Percentiles rank a stretch among this genome's conserved stretches.
Evolutionary conservation across 2,888 invertebrate species (phyloP).

Genomic region (Sarcophaga rosellei): DNA sequence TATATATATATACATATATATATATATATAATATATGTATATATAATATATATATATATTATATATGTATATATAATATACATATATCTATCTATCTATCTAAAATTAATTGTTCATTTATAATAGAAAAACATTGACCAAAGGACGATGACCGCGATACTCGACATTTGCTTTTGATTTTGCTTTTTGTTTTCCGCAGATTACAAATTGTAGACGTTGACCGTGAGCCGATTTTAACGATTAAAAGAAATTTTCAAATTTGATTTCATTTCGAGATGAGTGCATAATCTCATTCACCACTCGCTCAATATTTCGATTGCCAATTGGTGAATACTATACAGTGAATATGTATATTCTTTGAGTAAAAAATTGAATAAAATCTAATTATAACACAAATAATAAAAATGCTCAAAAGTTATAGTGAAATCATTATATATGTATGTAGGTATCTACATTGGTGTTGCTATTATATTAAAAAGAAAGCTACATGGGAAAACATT

Average conservation of each 20-base stretch:
- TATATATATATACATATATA: no score
- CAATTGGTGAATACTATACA: slow-evolving; percentile 34
- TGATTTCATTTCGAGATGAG: slow-evolving; percentile 55
- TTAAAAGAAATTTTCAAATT: slow-evolving; percentile 71
- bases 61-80: not conserved
- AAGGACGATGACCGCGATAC: slow-evolving; percentile 59
- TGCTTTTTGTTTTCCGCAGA: slow-evolving; percentile 52
- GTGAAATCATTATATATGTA: slow-evolving; percentile 70
- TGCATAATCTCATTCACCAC: not conserved
- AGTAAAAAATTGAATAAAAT: slow-evolving; percentile 50
- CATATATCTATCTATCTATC: not conserved
- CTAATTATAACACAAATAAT: slow-evolving; percentile 69
- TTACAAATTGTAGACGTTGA: slow-evolving; percentile 72
- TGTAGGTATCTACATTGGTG: not conserved
- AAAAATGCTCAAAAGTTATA: slow-evolving; percentile 75
- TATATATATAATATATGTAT: not conserved
- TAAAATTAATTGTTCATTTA: not conserved
- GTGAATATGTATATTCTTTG: slow-evolving; percentile 56
- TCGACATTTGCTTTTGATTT: slow-evolving; percentile 49
- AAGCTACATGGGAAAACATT: not conserved
- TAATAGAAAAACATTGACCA: slow-evolving; percentile 63
- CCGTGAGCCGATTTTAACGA: slow-evolving; percentile 76
- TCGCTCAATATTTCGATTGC: slow-evolving; percentile 14
- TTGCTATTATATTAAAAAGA: not conserved
- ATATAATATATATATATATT: not conserved